phyloP scores from a whole-genome alignment of 2,888 invertebrate species.

The Sylvicola cinctus region DNA sequence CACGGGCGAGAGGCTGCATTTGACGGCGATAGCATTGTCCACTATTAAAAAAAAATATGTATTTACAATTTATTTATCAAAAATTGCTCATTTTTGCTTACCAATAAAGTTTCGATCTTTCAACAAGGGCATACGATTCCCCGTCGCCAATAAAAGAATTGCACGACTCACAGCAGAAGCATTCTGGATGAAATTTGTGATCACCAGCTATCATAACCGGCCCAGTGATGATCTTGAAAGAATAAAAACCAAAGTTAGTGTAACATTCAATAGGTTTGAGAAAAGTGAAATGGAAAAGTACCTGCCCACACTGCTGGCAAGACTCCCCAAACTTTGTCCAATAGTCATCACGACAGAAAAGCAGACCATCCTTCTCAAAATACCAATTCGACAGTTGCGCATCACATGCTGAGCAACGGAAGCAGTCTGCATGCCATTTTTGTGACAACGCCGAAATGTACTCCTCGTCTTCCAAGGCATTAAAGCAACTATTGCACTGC shows the following conservation, averaged over 20 bases:
- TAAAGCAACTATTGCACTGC: too few species aligned
- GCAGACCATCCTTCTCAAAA: conserved; percentile 74
- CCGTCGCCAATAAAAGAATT: conserved; percentile 74
- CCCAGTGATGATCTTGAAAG: conserved; percentile 32
- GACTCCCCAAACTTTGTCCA: conserved; percentile 73
- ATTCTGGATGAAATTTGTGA: conserved; percentile 91
- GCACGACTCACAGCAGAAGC: conserved; percentile 73
- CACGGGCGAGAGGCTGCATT: conserved; percentile 30
- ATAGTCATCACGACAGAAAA: conserved; percentile 79
- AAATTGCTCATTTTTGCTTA: conserved; percentile 17
- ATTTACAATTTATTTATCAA: conserved; percentile 2
- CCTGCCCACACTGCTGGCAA: conserved; percentile 73
- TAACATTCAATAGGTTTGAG: neutral
- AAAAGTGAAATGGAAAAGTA: conserved; percentile 17
- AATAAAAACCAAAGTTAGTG: neutral
- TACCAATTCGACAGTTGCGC: conserved; percentile 74
- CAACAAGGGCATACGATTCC: conserved; percentile 80
- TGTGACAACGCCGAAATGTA: conserved; percentile 62
- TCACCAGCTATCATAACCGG: conserved; percentile 91
- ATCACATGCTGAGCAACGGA: conserved; percentile 83
- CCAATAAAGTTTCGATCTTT: conserved; percentile 75
- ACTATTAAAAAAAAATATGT: conserved; percentile 23
- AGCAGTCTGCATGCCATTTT: conserved; percentile 80
- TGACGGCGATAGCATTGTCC: conserved; percentile 56
- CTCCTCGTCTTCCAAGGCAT: too few species aligned